Evolutionary conservation across 2,797 vertebrate species (phyloP).

Genomic region (Anguilla pacifica): DNA sequence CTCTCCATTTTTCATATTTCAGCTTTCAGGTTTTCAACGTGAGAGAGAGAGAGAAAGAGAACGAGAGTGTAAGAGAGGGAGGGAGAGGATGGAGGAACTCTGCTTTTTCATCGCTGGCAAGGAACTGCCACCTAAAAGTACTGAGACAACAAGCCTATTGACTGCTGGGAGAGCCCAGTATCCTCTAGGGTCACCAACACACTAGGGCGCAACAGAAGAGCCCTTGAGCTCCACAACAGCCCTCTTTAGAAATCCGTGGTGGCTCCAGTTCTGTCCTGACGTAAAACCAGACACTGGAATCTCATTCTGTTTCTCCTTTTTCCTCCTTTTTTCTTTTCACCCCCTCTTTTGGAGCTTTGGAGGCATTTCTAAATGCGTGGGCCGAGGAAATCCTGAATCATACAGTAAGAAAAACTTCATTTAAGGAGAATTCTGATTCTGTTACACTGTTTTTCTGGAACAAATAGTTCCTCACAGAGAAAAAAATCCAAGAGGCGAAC

Average conservation of each 20-base stretch:
- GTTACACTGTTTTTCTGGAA: conserved; percentile 28
- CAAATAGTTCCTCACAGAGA: conserved; percentile 28
- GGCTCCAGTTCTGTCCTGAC: conserved; percentile 33
- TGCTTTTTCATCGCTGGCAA: conserved; percentile 24
- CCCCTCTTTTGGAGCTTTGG: conserved; percentile 21
- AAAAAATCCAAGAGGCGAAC: conserved; percentile 6
- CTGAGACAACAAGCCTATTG: conserved; percentile 36
- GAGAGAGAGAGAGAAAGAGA: not conserved
- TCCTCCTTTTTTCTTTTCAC: conserved; percentile 20
- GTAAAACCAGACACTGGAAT: conserved; percentile 35
- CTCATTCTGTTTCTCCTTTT: conserved; percentile 12
- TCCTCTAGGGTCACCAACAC: conserved; percentile 31
- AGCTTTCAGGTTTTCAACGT: not conserved
- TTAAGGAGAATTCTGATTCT: conserved; percentile 32
- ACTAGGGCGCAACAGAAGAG: conserved; percentile 40
- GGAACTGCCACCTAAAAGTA: conserved; percentile 24
- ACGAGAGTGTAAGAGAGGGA: not conserved
- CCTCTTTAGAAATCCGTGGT: conserved; percentile 38
- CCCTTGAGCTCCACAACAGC: conserved; percentile 33
- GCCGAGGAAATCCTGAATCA: conserved; percentile 42
- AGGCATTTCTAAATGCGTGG: conserved; percentile 42
- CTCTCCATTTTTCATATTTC: not conserved
- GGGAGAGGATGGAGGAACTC: not conserved
- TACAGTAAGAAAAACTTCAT: conserved; percentile 35
- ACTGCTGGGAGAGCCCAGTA: conserved; percentile 27